Evolutionary conservation across 1,140 invertebrate genomes (phyloP), one percentile per base, ranked within the genome.

Genomic region (Centruroides sculpturatus): DNA sequence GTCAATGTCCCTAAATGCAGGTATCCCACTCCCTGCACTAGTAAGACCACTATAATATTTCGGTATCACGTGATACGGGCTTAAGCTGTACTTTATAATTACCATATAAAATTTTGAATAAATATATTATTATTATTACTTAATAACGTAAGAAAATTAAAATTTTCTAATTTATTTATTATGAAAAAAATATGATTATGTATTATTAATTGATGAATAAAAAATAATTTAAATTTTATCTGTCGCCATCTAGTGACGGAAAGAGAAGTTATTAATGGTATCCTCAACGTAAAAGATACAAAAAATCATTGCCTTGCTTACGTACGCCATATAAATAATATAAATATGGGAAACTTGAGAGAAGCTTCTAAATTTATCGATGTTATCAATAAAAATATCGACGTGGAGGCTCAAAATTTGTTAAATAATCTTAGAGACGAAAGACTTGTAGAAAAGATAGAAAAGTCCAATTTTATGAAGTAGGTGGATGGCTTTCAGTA

Each of bases 241-340:
- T 47, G 52, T 58, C 12, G 48, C 11, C 10, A 63, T 59, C 47
- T 72, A 95, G 95, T 98, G 10, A 98, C 95, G 0, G 95, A 98
- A 77, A 76, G 94, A 56, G 95, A 98, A 78, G 92, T 98, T 0
- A 96, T 96, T 61, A 92, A 95, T 68, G 94, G 95, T 0, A 80
- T 97, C 48, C 72, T 98, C 10, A 92, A 88, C 67, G 93, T 96
- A 0, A 88, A 90, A 69, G 93, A 96, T 68, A 94, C 92, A 0
- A 92, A 92, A 72, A 94, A 96, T 69, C 93, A 97, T 74, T 94
- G 91, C 68, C 75, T 98, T n/a, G 92, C 92, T 0, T 97, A 96
- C 71, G 83, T 97, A 4, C 79, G 95, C 54, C 92, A 94, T 72
- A 98, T 99, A 70, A 93, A 94, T 73, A 98, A 98, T 70, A 97